Percentiles rank a stretch among this genome's conserved stretches.
Conservation (phyloP, 2,113 vertebrate species). For the Eonycteris spelaea region DNA sequence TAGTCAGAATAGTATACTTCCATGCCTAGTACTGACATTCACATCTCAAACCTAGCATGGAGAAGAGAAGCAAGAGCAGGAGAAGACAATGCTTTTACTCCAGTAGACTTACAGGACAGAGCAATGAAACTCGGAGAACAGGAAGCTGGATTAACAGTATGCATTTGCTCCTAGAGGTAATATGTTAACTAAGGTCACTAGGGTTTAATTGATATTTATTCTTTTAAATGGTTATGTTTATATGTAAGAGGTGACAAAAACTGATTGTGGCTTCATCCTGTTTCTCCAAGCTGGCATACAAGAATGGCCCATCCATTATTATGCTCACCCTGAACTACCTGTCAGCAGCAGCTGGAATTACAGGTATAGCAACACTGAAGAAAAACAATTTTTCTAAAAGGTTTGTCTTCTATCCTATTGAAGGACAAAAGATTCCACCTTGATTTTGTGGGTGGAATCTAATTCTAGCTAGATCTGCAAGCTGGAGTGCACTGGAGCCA, state of each 20-base stretch:
- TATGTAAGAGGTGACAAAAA: not conserved
- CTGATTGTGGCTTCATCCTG: not conserved
- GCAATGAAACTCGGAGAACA: not conserved
- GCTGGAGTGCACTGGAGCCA: too few species aligned
- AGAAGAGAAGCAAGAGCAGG: not conserved
- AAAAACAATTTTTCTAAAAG: not conserved
- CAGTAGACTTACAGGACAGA: not conserved
- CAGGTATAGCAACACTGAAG: not conserved
- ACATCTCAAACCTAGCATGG: not conserved
- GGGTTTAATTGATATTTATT: not conserved
- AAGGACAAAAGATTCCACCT: not conserved
- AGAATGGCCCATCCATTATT: not conserved
- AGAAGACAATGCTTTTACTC: not conserved
- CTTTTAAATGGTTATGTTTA: not conserved
- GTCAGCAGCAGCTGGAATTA: not conserved
- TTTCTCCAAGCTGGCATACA: not conserved
- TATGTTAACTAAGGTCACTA: not conserved
- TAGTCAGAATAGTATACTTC: not conserved
- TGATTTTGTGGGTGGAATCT: not conserved
- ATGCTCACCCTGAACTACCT: not conserved
- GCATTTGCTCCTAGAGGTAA: not conserved
- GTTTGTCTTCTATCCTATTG: not conserved
- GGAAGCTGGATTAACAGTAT: not conserved
- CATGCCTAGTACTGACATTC: not conserved
- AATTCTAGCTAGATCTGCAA: not conserved